A percentile compares a stretch with the other conserved stretches of the same genome.
phyloP scores from a whole-genome alignment of 1,140 invertebrate species.

The Periplaneta americana region DNA sequence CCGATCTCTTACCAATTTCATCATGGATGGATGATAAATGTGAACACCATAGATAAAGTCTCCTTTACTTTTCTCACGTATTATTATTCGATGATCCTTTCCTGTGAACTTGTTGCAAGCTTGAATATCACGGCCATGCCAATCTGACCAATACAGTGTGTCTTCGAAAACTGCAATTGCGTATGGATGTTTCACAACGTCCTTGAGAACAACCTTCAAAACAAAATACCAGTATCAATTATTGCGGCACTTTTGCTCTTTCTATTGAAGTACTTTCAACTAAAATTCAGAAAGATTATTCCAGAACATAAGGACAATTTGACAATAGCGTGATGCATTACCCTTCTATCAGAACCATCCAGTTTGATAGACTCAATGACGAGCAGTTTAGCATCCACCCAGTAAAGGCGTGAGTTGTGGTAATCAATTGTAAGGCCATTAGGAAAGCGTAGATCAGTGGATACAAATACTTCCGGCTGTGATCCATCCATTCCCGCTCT shows the following conservation, averaged over 20 bases:
- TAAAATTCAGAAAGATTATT: slow-evolving; percentile 6
- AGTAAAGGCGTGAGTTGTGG: slow-evolving; percentile 69
- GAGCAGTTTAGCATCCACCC: slow-evolving; percentile 68
- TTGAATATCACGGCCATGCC: slow-evolving; percentile 55
- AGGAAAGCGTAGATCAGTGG: slow-evolving; percentile 69
- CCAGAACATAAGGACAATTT: no score
- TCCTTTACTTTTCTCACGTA: slow-evolving; percentile 35
- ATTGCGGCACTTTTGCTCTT: not conserved
- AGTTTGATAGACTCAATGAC: slow-evolving; percentile 71
- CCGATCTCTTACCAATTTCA: not conserved
- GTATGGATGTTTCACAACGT: slow-evolving; percentile 66
- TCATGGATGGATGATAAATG: slow-evolving; percentile 58
- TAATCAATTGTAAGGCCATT: slow-evolving; percentile 86
- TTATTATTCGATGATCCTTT: slow-evolving; percentile 47
- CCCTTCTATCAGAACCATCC: slow-evolving; percentile 60
- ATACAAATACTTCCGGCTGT: slow-evolving; percentile 51
- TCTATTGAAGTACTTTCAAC: not conserved
- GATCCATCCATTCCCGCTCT: slow-evolving; percentile 82
- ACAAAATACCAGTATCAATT: not conserved
- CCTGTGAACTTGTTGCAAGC: slow-evolving; percentile 62
- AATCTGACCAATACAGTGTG: slow-evolving; percentile 82
- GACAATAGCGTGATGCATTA: no score
- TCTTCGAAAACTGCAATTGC: slow-evolving; percentile 83
- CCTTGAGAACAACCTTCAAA: slow-evolving; percentile 43
- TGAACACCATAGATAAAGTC: slow-evolving; percentile 53